Evolutionary conservation across 2,113 vertebrate species (phyloP), one percentile per base, ranked within the genome.

Genomic region (Chauna torquata): DNA sequence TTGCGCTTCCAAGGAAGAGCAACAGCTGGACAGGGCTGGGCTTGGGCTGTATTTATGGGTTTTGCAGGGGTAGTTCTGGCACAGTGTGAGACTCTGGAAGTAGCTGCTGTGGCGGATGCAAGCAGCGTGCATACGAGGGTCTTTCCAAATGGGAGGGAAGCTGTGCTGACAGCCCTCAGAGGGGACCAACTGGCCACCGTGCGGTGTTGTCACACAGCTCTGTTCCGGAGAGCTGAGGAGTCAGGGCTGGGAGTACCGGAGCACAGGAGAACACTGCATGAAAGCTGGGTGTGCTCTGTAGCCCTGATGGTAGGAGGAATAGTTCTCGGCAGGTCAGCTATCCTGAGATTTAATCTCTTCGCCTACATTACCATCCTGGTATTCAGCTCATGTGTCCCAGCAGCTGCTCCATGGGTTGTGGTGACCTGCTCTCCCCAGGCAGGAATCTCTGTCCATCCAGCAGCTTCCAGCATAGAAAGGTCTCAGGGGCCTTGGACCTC

Each of bases 71-170:
- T 14, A 24, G 24, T 15, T 71, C 28, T 49, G 16, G 25, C 36
- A 15, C 32, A 4, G 52, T 11, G 28, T 16, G 76, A 28, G 82
- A 23, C 12, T 12, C 11, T 17, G 40, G n/a, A 18, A 45, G 52
- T n/a, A 47, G 75, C 36, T 52, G 64, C 22, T 81, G 18, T 2
- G 5, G 70, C 28, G 36, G 45, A 8, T 18, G 20, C 20, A 9
- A 1, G 2, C 6, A 10, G 45, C 28, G 27, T 17, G n/a, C 12
- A 23, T 3, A 3, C 9, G 4, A 11, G 30, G 52, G 58, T 32
- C 36, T 78, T 90, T 62, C 65, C 22, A 16, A 8, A 38, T 9
- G 52, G 64, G 28, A 42, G 38, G 64, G 52, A 72, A 54, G 34
- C n/a, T 47, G 50, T 16, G 6, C 16, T 16, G 36, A 18, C 75